A percentile compares a stretch with the other conserved stretches of the same genome.
Evolutionary conservation across 2,113 vertebrate genomes (phyloP).

Genomic region (Pipa parva): DNA sequence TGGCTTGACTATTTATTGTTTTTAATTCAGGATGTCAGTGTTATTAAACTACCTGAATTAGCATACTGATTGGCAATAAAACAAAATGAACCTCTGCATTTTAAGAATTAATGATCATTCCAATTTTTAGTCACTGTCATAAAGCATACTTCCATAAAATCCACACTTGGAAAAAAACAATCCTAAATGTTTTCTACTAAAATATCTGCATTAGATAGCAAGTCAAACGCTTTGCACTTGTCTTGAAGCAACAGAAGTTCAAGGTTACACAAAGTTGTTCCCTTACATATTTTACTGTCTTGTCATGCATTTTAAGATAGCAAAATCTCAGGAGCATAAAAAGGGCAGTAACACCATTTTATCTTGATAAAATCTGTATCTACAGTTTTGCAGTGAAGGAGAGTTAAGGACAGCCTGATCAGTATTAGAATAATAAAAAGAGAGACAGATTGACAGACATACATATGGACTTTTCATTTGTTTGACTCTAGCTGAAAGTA

Average conservation of each 20-base stretch:
- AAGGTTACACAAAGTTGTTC: slow-evolving; percentile 32
- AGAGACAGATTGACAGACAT: too few species aligned
- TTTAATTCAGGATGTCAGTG: slow-evolving; percentile 49
- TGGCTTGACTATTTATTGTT: slow-evolving; percentile 49
- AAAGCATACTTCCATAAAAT: slow-evolving; percentile 14
- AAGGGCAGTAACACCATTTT: slow-evolving; percentile 31
- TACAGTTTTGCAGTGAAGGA: slow-evolving; percentile 5
- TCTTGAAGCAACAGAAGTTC: slow-evolving; percentile 17
- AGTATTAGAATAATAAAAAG: slow-evolving; percentile 17
- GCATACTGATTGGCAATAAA: slow-evolving; percentile 52
- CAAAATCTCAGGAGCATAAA: slow-evolving; percentile 20
- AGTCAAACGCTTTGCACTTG: slow-evolving; percentile 9
- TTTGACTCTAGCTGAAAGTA: too few species aligned
- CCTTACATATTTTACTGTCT: slow-evolving; percentile 22
- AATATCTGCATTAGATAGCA: slow-evolving; percentile 11
- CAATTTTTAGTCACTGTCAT: slow-evolving; percentile 17
- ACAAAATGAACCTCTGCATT: slow-evolving; percentile 41
- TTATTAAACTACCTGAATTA: slow-evolving; percentile 55
- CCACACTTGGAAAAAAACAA: not conserved
- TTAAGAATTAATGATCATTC: slow-evolving; percentile 23
- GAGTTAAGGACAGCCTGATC: not conserved
- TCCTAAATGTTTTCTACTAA: not conserved
- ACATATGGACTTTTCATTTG: too few species aligned
- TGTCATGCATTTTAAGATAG: slow-evolving; percentile 27
- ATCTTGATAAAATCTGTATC: slow-evolving; percentile 11